Evolutionary conservation across 1,140 invertebrate species (phyloP).

Genomic region (Phenacoccus solenopsis): DNA sequence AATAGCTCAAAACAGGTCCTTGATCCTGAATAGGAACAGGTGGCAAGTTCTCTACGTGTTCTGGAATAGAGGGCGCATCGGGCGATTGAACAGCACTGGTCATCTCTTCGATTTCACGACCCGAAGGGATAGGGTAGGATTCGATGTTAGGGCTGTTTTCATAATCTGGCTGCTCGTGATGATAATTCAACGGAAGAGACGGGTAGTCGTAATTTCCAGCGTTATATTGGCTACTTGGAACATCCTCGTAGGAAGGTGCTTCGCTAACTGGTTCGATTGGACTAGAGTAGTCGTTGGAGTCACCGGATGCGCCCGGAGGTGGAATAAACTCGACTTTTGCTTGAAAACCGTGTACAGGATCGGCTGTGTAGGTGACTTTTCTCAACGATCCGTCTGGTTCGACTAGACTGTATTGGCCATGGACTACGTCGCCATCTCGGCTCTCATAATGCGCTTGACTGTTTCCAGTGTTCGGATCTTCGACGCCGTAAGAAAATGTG

Average conservation of each 20-base stretch:
- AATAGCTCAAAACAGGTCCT: background rate
- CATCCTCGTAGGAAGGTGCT: background rate
- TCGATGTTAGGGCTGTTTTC: background rate
- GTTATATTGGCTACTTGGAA: background rate
- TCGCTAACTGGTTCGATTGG: background rate
- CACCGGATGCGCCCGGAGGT: constrained; percentile 16
- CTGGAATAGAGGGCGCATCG: background rate
- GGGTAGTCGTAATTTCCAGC: background rate
- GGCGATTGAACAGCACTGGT: background rate
- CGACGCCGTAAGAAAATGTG: constrained; percentile 51
- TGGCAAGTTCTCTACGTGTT: background rate
- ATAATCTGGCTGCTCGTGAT: background rate
- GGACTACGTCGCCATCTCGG: constrained; percentile 51
- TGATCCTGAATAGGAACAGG: too few species aligned
- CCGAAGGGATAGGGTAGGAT: background rate
- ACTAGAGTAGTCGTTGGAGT: constrained; percentile 25
- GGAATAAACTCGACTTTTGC: constrained; percentile 24
- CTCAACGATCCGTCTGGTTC: constrained; percentile 33
- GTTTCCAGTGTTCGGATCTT: constrained; percentile 53
- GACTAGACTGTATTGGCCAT: constrained; percentile 48
- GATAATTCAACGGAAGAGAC: background rate
- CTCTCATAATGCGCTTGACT: constrained; percentile 52
- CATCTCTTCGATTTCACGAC: background rate
- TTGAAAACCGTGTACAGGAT: constrained; percentile 28
- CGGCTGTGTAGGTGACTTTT: constrained; percentile 30